Base-by-base conservation (phyloP, 2,888 invertebrate genomes). In the Hartigia nigra region DNA sequence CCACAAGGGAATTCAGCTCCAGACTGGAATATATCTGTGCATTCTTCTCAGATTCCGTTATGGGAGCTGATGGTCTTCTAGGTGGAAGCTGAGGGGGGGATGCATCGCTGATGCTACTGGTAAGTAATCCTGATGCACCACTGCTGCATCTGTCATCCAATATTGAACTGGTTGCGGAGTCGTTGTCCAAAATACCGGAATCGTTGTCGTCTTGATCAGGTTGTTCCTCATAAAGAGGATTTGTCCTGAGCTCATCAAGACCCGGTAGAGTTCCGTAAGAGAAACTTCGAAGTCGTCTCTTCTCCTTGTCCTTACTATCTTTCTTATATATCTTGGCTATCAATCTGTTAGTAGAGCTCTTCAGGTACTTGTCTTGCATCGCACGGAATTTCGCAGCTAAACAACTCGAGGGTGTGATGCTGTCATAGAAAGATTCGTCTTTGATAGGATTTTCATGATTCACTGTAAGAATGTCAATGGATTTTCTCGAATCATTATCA, bases 181-280 rank as follows among this genome's bases (percentile, higher is more conserved):
- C 95, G 87, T 95, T 95, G 86, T 95, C 95, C 88, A 95, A 92
- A 85, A 96, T 96, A 70, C 96, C 96, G 37, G 95, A 95, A 90
- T 96, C 96, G 80, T 95, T 95, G 91, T 96, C 96, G 88, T 95
- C 95, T 84, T 93, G 93, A 85, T 94, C 94, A 55, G 55, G 55
- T 86, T 94, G 93, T 84, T 95, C 94, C 82, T 94, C 94, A 88
- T 94, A 95, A 12, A 95, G 92, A 2, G 95, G 94, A 88, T 93
- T 94, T 81, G 93, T 93, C 78, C 95, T 94, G 83, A 96, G 94
- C 87, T 95, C 95, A 83, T 95, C 95, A 82, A 96, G 91, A 0
- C 95, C 95, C 1, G 96, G 95, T 80, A 96, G 91, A 12, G 95
- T 95, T 1, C 96, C 96, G 86, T 95, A 96, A 0, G 96, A 96